phyloP scores from a whole-genome alignment of 2,888 invertebrate genomes.

The Ceramica pisi region DNA sequence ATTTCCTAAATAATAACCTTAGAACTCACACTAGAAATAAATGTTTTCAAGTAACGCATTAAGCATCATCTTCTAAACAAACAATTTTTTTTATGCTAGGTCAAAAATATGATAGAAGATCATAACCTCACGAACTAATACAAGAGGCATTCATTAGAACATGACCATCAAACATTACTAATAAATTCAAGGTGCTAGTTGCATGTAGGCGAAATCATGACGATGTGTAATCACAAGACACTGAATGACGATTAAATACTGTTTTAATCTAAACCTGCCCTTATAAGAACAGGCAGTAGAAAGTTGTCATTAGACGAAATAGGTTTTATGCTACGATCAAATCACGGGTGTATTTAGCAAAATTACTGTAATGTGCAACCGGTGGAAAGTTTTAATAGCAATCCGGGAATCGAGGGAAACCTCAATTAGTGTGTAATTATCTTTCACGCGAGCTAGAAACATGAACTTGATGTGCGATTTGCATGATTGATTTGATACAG shows the following conservation, averaged over 20 bases:
- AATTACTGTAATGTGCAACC: conserved; percentile 17
- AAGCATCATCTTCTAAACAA: not conserved
- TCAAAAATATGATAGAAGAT: not conserved
- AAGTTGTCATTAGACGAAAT: conserved; percentile 32
- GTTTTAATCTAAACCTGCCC: conserved; percentile 13
- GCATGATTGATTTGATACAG: conserved; percentile 17
- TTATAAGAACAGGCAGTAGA: conserved; percentile 25
- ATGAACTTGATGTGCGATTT: conserved; percentile 15
- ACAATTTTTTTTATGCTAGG: not conserved
- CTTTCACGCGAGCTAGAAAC: conserved; percentile 38
- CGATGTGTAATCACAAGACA: conserved; percentile 29
- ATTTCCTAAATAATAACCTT: not conserved
- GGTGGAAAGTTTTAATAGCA: conserved; percentile 51
- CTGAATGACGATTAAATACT: conserved; percentile 24
- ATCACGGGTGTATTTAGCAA: conserved; percentile 18
- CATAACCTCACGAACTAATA: not conserved
- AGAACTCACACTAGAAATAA: not conserved
- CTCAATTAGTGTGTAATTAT: conserved; percentile 43
- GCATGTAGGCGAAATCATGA: conserved; percentile 35
- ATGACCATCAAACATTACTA: not conserved
- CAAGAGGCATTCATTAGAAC: not conserved
- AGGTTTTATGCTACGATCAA: conserved; percentile 12
- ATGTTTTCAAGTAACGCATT: not conserved
- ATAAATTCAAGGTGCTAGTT: conserved; percentile 17
- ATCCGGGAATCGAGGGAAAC: conserved; percentile 48